A percentile compares a stretch with the other conserved stretches of the same genome.
These are phyloP conservation scores for Mustela nigripes DNA, from an alignment of 2,113 vertebrate genomes.

Conservation along the genomic window DNA sequence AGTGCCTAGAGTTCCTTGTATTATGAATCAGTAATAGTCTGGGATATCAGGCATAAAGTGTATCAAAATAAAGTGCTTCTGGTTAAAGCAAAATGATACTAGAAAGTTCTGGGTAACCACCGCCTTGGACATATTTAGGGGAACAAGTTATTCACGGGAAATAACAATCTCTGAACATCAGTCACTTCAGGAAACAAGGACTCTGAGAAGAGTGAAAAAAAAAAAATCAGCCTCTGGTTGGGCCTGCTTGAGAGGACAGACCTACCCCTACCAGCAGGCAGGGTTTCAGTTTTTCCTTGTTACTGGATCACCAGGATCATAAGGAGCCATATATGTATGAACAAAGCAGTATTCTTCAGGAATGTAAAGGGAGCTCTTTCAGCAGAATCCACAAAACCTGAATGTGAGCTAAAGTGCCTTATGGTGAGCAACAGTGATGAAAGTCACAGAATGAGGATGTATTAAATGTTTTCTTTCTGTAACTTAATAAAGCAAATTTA, in stretches of 20 bases:
- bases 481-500: conserved; percentile 50
- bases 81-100: conserved; percentile 34
- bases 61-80: conserved; percentile 40
- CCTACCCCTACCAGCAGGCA: neutral
- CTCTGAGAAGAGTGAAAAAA: neutral
- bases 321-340: neutral
- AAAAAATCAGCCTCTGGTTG: neutral
- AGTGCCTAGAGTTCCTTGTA: neutral
- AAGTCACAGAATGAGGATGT: neutral
- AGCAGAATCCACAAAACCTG: neutral
- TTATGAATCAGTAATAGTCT: neutral
- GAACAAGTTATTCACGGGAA: neutral
- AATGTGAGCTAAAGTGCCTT: neutral
- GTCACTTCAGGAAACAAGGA: neutral
- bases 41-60: neutral
- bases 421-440: neutral
- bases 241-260: neutral
- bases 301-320: neutral
- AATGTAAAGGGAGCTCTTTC: neutral
- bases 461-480: neutral
- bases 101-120: neutral
- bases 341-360: neutral
- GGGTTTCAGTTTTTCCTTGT: neutral
- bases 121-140: neutral
- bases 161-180: neutral